Base-by-base conservation (phyloP, 2,797 vertebrate genomes). In the Atherinosoma microstoma region DNA sequence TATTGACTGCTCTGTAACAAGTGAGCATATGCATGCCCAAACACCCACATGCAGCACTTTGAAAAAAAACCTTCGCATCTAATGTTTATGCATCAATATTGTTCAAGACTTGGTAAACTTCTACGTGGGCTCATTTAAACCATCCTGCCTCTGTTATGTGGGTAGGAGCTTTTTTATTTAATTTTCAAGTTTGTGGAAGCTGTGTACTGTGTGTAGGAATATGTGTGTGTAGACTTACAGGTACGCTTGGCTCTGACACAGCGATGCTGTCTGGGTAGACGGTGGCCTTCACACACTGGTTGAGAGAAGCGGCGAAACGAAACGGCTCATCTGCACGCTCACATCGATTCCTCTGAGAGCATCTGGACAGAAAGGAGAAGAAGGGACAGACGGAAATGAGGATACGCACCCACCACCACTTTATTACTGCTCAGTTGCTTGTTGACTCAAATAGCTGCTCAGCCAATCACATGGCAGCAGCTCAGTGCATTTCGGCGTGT, bases 241-340 rank as follows among this genome's bases (percentile, higher is more conserved):
- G 92, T 58, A 95, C 92, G 79, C 95, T 97, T 87, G 97, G 96
- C 84, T 98, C 95, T 0, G 98, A 99, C 82, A 99, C 98, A 0
- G 97, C 97, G 51, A 99, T 97, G 94, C 98, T 99, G 93, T 96
- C 96, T 35, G 98, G 98, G 70, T 96, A 96, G 69, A 99, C 96
- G 0, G 90, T 91, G 82, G 97, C 91, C 75, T 95, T 96, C 92
- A 99, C 94, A 79, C 98, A 99, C 88, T 96, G 97, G 82, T 85
- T 86, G 84, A 98, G 95, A 35, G 93, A 93, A 63, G 95, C 95
- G 0, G 98, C 97, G n/a, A 99, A 99, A 0, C 97, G 96, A 88
- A 95, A 95, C 0, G 96, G 96, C 91, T 99, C 97, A 1, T 94
- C 91, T 0, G 97, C 97, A 0, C 96, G 94, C 38, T 97, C 96